A percentile compares a stretch with the other conserved stretches of the same genome.
Conservation (phyloP, 2,113 vertebrate species). For the Ptilorrhoa leucosticta region DNA sequence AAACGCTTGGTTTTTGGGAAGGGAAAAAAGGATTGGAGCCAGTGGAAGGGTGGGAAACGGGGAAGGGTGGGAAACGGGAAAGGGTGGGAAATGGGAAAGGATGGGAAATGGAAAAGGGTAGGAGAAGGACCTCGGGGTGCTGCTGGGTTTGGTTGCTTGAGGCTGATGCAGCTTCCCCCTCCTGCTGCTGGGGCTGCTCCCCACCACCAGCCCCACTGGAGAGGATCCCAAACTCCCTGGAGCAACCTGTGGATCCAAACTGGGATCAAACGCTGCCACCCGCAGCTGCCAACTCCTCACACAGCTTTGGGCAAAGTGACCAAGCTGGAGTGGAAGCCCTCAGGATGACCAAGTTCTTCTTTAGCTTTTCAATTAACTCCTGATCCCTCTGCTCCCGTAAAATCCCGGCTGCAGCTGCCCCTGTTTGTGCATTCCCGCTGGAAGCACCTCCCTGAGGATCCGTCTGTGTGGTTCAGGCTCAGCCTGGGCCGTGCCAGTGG, state of each 20-base stretch:
- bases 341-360: background rate
- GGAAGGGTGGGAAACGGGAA: background rate
- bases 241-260: background rate
- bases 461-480: constrained; percentile 42
- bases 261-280: background rate
- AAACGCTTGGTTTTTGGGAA: rapidly evolving
- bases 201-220: background rate
- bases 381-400: background rate
- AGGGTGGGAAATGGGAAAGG: background rate
- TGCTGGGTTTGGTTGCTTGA: background rate
- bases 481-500: background rate
- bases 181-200: background rate
- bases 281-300: background rate
- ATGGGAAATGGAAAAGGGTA: no score
- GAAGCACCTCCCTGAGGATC: constrained; percentile 32
- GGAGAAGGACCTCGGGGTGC: background rate
- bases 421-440: constrained; percentile 35
- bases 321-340: background rate
- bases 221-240: rapidly evolving
- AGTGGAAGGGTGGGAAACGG: background rate
- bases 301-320: background rate
- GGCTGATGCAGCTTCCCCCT: background rate
- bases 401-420: background rate
- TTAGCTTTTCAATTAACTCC: background rate
- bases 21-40: background rate